Evolutionary conservation across 1,140 invertebrate species (phyloP), one percentile per base, ranked within the genome.

Genomic region (Pseudomyrmex cubaensis): DNA sequence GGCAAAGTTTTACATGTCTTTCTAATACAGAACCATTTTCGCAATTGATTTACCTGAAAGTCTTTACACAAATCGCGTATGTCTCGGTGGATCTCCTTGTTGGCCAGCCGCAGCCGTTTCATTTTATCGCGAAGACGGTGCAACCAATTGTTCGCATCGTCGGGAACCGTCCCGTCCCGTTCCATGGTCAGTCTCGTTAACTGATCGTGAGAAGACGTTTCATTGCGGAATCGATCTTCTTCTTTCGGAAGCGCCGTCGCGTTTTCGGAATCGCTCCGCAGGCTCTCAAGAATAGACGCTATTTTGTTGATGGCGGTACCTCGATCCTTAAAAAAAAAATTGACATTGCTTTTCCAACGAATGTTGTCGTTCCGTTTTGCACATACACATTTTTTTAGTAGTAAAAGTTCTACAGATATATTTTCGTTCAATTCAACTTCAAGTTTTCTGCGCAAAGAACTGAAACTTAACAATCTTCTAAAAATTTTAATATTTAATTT

Each of bases 161-260:
- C 87, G 59, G 78, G 67, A 35, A 86, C 69, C 0, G 59, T 89
- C 12, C 64, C 46, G 62, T 93, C 90, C 9, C 90, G 87, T 76
- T 93, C 91, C 15, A 93, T 91, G 0, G 91, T 46, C 64, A 93
- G 80, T 86, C 92, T 91, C 69, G 91, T 91, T 52, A 92, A 85
- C 57, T 88, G 88, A 84, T 93, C 91, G 67, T 92, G 92, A 50
- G 87, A 77, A 7, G 91, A 92, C n/a, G 67, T 89, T 9, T 67
- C 82, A 10, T 84, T 73, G 56, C 64, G 84, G 44, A 93, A 92
- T 70, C 88, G 87, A 84, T 93, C 91, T 66, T 92, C 89, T 63
- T 92, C 88, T 0, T 90, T 84, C 8, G 90, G 66, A 52, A 90
- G 80, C 12, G 77, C 17, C 59, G 70, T 61, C 9, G 88, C 84